Conservation (phyloP, 2,888 invertebrate genomes). For the Dorcus hopei region DNA sequence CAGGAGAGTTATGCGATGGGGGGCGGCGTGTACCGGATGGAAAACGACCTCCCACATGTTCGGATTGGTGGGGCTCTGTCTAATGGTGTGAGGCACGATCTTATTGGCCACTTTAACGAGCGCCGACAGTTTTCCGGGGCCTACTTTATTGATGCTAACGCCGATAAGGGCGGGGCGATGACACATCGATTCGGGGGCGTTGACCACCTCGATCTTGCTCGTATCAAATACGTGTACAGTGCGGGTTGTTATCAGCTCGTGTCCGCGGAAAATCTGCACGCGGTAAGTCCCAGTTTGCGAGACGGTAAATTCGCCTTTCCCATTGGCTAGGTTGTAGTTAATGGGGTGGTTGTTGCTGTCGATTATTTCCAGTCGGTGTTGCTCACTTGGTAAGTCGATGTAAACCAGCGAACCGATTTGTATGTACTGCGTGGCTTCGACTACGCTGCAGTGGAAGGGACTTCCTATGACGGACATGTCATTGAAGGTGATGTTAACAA, state of each 20-base stretch:
- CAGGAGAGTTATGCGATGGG: slow-evolving; percentile 80
- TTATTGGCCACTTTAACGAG: slow-evolving; percentile 77
- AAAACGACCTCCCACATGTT: slow-evolving; percentile 80
- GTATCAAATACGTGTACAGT: slow-evolving; percentile 75
- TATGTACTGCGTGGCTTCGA: slow-evolving; percentile 69
- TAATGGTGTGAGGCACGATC: slow-evolving; percentile 78
- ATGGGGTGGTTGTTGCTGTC: slow-evolving; percentile 61
- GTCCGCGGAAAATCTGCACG: slow-evolving; percentile 33
- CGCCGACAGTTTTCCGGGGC: slow-evolving; percentile 79
- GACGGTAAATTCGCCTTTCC: slow-evolving; percentile 51
- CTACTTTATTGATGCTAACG: slow-evolving; percentile 63
- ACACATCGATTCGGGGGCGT: slow-evolving; percentile 65
- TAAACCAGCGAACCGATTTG: slow-evolving; percentile 64
- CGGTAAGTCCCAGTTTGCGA: slow-evolving; percentile 57
- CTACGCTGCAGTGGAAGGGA: slow-evolving; percentile 75
- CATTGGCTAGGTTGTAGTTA: slow-evolving; percentile 45
- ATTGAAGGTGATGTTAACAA: slow-evolving; percentile 91
- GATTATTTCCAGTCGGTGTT: slow-evolving; percentile 63
- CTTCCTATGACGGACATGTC: slow-evolving; percentile 88
- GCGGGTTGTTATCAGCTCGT: slow-evolving; percentile 43
- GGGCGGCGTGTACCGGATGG: slow-evolving; percentile 82
- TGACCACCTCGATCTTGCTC: slow-evolving; percentile 46
- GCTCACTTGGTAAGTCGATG: slow-evolving; percentile 61
- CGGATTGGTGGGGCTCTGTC: slow-evolving; percentile 67
- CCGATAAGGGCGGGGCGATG: slow-evolving; percentile 79